Evolutionary conservation across 1,140 invertebrate genomes (phyloP), one percentile per base, ranked within the genome.

Genomic region (Goniozus legneri): DNA sequence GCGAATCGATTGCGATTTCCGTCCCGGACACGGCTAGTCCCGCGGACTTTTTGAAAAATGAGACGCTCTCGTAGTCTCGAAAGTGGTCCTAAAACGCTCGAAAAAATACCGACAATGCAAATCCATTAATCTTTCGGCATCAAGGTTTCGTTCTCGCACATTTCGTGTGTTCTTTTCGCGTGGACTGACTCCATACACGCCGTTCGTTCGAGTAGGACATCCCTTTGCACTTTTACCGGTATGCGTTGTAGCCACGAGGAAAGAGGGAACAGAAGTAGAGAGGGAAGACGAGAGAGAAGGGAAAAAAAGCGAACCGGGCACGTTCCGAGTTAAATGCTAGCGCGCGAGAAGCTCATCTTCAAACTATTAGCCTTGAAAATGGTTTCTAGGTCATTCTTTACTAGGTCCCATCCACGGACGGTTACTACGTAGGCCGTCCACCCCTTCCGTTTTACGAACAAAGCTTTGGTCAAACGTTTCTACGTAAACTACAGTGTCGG

Each of bases 51-150:
- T 65, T 67, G 62, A 67, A 66, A 65, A 66, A 67, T 67, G 65
- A 61, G 45, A 60, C 39, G 44, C 55, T 51, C 54, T 64, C 44
- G 49, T 58, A 45, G 44, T 51, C 56, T 65, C 58, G 59, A 66
- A 66, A 67, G 64, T 67, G 58, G 53, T 62, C 58, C 64, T 55
- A 67, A 66, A 67, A 66, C 54, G 55, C 51, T 54, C 59, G 62
- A 65, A 67, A 63, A 67, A 67, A 60, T 62, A 60, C 64, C 60
- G 62, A 67, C 65, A 66, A 67, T 66, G 56, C 37, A 45, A 60
- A 64, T 65, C 64, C 65, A 67, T 67, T 67, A 67, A 67, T 67
- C 65, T 65, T 64, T n/a, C n/a, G 50, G 46, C 56, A 13, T 56
- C 50, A 40, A 50, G 49, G 30, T 57, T 46, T 45, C 44, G 41